A percentile compares a stretch with the other conserved stretches of the same genome.
phyloP scores from a whole-genome alignment of 2,797 vertebrate genomes.

The Saxicola maurus region DNA sequence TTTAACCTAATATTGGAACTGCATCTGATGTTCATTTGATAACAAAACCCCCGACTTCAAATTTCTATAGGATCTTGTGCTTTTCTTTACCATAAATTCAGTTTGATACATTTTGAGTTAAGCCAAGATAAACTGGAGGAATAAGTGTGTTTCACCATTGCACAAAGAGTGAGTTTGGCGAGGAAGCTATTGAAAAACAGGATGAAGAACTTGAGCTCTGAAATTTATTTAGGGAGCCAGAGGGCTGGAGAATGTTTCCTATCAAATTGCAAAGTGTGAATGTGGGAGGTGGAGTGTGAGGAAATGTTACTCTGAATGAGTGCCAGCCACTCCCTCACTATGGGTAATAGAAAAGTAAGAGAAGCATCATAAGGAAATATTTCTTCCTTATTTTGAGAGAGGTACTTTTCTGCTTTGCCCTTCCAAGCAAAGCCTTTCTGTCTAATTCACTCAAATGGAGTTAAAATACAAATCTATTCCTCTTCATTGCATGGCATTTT shows the following conservation, averaged over 20 bases:
- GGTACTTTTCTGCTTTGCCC: background rate
- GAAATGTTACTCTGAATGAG: fast-evolving
- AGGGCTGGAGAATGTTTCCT: background rate
- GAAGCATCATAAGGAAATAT: background rate
- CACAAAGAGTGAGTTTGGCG: background rate
- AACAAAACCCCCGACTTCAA: fast-evolving
- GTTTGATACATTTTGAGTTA: background rate
- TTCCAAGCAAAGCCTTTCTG: background rate
- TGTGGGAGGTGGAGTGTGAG: background rate
- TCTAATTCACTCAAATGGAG: background rate
- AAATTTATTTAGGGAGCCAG: background rate
- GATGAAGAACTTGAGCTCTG: background rate
- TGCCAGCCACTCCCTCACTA: background rate
- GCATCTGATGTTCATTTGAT: background rate
- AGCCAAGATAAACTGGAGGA: background rate
- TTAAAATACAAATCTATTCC: background rate
- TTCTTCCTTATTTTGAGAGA: background rate
- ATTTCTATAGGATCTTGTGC: background rate
- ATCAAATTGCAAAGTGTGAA: background rate
- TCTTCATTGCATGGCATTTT: background rate
- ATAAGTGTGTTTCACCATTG: background rate
- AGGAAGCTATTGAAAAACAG: background rate
- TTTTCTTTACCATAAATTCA: background rate
- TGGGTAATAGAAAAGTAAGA: background rate
- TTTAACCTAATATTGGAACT: background rate